Evolutionary conservation across 2,888 invertebrate species (phyloP).

Genomic region (Plagodis dolabraria): DNA sequence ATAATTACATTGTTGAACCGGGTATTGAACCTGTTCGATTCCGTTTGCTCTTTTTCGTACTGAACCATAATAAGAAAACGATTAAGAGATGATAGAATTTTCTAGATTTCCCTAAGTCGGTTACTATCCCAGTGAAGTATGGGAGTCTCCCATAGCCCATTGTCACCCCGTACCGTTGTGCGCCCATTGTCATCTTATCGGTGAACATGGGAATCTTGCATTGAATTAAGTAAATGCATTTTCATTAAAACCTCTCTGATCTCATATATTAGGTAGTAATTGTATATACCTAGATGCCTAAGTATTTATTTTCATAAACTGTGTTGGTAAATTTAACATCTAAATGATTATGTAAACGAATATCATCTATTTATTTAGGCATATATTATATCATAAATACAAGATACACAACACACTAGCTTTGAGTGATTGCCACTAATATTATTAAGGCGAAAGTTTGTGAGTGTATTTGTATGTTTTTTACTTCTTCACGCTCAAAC

Average conservation of each 20-base stretch:
- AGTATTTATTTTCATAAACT: not conserved
- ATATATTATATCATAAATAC: too few relatives aligned
- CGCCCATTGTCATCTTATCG: slow-evolving; percentile 28
- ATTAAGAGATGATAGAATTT: slow-evolving; percentile 10
- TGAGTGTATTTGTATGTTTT: too few relatives aligned
- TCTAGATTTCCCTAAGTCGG: slow-evolving; percentile 32
- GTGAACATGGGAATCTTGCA: slow-evolving; percentile 20
- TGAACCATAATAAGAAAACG: too few relatives aligned
- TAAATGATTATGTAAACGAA: too few relatives aligned
- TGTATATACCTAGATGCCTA: not conserved
- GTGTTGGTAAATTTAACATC: too few relatives aligned
- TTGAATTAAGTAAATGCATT: slow-evolving; percentile 1
- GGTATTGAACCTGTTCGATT: too few relatives aligned
- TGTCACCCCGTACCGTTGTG: slow-evolving; percentile 26
- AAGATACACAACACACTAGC: too few relatives aligned
- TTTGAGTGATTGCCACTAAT: too few relatives aligned
- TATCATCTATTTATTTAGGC: too few relatives aligned
- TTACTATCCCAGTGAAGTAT: slow-evolving; percentile 22
- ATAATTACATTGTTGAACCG: too few relatives aligned
- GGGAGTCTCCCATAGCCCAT: slow-evolving; percentile 35
- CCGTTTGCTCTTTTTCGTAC: not conserved
- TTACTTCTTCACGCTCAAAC: too few relatives aligned
- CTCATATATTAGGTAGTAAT: not conserved
- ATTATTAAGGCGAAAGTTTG: too few relatives aligned
- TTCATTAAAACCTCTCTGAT: not conserved